Base-by-base conservation (phyloP, 2,888 invertebrate genomes). In the Stictocephala bisonia region DNA sequence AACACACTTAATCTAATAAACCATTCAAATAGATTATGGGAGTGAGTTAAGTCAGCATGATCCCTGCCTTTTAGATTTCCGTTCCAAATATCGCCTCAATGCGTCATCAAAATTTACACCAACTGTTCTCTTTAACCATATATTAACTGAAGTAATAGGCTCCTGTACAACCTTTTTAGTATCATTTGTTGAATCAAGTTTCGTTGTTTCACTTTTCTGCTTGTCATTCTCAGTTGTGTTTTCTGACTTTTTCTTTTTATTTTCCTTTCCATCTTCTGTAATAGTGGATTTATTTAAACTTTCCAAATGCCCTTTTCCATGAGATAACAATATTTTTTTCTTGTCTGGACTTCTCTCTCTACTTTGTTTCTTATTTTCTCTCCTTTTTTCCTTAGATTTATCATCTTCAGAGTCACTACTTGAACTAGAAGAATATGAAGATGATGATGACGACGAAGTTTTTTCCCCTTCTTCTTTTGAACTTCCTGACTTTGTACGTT, bases 101-200 rank as follows among this genome's bases (percentile, higher is more conserved):
- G 95, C 94, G 72, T 89, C 90, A 73, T 92, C 91, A 83, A 91
- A 93, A 1, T 89, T 87, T 64, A 87, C 88, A 6, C 93, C 95
- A 15, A 95, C 90, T 27, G 95, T 95, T 79, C 95, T 87, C 81
- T 95, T 95, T 80, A 90, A 89, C 93, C 94, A 95, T 80, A 95
- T 90, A 81, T 77, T 72, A 80, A 80, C 18, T 81, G 80, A 50
- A 79, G 79, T 60, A 75, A 60, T 73, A 20, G 51, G 35, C 35
- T 72, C 64, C 31, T 20, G 29, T 51, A 58, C 68, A 13, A 29
- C 26, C 51, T 73, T 69, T 60, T 24, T 60, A 3, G 1, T 29
- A 11, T 44, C 50, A 27, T 29, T 53, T 3, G 1, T 11, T 13
- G 20, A 18, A n/a, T 15, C 51, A 26, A 13, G 20, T 48, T 41